These are phyloP conservation scores for Sciaenops ocellatus DNA, from an alignment of 2,797 vertebrate species.

Conservation along the genomic window DNA sequence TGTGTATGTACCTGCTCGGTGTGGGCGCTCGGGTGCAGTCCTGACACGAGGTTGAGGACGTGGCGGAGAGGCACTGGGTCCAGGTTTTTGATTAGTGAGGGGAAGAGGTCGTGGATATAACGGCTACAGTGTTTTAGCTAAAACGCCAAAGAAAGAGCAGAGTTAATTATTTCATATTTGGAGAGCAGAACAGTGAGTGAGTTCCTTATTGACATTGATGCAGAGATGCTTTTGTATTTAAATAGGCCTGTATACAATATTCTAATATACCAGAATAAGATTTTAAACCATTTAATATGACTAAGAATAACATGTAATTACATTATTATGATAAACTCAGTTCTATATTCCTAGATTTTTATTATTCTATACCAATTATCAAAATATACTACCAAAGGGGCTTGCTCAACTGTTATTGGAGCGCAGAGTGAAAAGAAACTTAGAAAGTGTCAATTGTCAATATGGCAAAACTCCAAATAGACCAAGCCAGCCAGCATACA, in stretches of 20 bases:
- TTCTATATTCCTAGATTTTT: not conserved
- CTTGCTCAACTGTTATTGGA: no score
- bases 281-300: not conserved
- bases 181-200: not conserved
- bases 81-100: conserved; percentile 98
- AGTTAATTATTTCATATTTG: not conserved
- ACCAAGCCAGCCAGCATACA: not conserved
- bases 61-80: conserved; percentile 98
- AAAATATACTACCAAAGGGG: no score
- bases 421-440: no score
- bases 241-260: not conserved
- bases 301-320: not conserved
- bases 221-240: not conserved
- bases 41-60: conserved; percentile 96
- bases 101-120: conserved; percentile 99
- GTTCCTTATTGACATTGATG: not conserved
- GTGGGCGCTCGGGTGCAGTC: conserved; percentile 96
- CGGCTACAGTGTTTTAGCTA: conserved; percentile 99
- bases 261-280: not conserved
- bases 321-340: not conserved
- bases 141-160: not conserved
- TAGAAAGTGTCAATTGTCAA: no score
- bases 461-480: not conserved
- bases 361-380: not conserved
- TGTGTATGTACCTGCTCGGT: conserved; percentile 93